A percentile compares a stretch with the other conserved stretches of the same genome.
Conservation (phyloP, 2,888 invertebrate genomes). For the Crematogaster levior region DNA sequence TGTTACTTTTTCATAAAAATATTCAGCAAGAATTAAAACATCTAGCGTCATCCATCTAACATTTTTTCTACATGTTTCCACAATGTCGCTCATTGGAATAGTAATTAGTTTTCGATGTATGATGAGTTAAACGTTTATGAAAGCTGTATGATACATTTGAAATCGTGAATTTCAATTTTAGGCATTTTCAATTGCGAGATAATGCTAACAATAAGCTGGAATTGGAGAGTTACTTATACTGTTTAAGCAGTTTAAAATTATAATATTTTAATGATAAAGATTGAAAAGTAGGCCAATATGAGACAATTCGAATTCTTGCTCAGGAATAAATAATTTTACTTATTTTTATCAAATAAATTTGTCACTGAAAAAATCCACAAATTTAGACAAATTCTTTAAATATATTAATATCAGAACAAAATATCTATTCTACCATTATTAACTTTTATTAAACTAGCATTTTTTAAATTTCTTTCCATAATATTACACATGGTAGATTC, state of each 20-base stretch:
- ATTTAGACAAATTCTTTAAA: neutral
- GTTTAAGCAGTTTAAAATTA: neutral
- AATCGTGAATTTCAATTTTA: neutral
- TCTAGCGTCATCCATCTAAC: neutral
- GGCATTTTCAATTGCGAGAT: neutral
- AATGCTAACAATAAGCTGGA: neutral
- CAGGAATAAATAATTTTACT: neutral
- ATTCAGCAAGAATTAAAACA: no score
- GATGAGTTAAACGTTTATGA: neutral
- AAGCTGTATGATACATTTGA: neutral
- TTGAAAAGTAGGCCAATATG: neutral
- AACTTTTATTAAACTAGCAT: neutral
- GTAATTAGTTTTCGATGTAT: constrained; percentile 34
- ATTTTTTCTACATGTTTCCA: constrained; percentile 4
- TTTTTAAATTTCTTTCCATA: neutral
- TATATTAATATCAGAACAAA: neutral
- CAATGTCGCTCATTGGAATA: neutral
- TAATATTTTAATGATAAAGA: neutral
- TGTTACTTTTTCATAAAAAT: neutral
- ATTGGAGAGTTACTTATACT: neutral
- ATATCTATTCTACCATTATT: neutral
- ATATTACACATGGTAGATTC: neutral
- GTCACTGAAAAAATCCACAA: neutral
- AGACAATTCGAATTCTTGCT: neutral
- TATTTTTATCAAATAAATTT: constrained; percentile 6